A percentile compares a stretch with the other conserved stretches of the same genome.
phyloP scores from a whole-genome alignment of 2,113 vertebrate genomes.

The Erpornis zantholeuca region DNA sequence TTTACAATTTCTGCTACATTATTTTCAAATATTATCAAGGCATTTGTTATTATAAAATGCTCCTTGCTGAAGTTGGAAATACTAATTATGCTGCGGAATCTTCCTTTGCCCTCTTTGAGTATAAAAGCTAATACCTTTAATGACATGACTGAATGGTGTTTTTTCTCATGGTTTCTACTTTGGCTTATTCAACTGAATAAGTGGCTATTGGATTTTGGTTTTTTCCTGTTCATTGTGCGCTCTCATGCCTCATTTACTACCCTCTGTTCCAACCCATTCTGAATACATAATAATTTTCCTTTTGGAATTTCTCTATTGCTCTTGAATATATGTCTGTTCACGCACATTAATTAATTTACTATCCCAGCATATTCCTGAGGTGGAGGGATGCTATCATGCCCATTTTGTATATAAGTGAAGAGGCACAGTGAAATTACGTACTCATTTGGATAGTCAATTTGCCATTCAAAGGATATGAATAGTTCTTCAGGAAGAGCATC shows the following conservation, averaged over 20 bases:
- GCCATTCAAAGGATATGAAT: neutral
- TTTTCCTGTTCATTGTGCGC: neutral
- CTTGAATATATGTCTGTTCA: neutral
- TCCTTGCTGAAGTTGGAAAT: slow-evolving; percentile 1
- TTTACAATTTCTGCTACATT: slow-evolving; percentile 8
- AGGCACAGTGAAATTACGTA: neutral
- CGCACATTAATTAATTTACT: neutral
- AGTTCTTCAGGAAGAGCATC: neutral
- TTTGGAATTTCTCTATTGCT: neutral
- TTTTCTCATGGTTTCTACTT: neutral
- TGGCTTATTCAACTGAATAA: neutral
- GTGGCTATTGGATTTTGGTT: neutral
- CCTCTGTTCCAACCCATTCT: neutral
- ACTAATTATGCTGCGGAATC: neutral
- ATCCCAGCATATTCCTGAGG: neutral
- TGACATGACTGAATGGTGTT: neutral
- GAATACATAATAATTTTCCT: neutral
- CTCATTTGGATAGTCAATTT: neutral
- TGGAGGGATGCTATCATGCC: neutral
- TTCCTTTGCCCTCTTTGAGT: neutral
- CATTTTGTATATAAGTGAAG: neutral
- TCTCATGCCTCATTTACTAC: neutral
- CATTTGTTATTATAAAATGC: neutral
- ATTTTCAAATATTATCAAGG: neutral
- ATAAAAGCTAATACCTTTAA: neutral